Percentiles rank a stretch among this genome's conserved stretches.
These are phyloP conservation scores for Malurus melanocephalus DNA, from an alignment of 2,113 vertebrate genomes.

Conservation along the genomic window DNA sequence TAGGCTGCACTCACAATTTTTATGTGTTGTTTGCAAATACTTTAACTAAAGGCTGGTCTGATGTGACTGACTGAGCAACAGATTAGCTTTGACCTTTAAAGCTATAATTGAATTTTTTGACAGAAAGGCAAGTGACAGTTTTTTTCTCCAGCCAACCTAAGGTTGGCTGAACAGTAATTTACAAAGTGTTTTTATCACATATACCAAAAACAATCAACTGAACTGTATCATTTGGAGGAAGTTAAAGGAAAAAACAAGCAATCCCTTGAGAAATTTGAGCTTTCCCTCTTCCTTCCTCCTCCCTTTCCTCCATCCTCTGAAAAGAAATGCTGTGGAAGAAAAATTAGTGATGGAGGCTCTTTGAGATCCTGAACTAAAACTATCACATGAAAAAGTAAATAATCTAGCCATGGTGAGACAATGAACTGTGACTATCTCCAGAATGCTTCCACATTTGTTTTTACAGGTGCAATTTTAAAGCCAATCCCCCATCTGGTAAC, in stretches of 20 bases:
- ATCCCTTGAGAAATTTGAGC: neutral
- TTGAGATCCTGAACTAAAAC: neutral
- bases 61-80: neutral
- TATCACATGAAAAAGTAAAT: neutral
- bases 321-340: neutral
- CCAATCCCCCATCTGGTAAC: rapidly evolving
- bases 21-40: neutral
- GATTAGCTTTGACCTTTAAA: neutral
- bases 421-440: neutral
- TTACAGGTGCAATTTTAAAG: neutral
- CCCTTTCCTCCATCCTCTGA: neutral
- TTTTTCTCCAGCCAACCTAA: neutral
- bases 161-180: neutral
- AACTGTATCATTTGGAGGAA: neutral
- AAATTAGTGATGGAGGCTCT: neutral
- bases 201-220: neutral
- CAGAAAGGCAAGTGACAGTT: neutral
- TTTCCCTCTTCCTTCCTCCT: neutral
- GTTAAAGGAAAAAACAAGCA: neutral
- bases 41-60: neutral
- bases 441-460: neutral
- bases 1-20: neutral
- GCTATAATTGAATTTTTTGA: neutral
- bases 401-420: neutral
- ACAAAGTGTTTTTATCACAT: neutral